Base-by-base conservation (phyloP, 2,113 vertebrate genomes). In the Chlorodrepanis virens region DNA sequence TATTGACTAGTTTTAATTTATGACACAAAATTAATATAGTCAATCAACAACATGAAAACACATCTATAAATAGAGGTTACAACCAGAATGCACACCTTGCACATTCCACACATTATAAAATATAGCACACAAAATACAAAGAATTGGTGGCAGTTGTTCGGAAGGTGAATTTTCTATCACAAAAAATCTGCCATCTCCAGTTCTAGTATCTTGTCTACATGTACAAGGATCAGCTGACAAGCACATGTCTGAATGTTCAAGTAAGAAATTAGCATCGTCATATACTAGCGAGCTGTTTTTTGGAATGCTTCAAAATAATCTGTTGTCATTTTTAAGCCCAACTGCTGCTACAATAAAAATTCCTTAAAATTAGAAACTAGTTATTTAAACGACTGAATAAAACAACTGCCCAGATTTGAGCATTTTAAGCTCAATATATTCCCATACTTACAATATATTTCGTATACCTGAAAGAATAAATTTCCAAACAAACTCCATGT, bases 261-360 rank as follows among this genome's bases (percentile, higher is more conserved):
- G 19, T 59, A 86, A 64, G 83, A 78, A 93, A 94, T 87, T 87
- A 96, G 68, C 29, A 63, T 89, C 3, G 2, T 87, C 65, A 94
- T 93, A 97, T 75, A 92, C 22, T 19, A 94, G 78, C 80, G 93
- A 91, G 91, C 67, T 86, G 84, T 24, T 96, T 97, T 96, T 96
- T 4, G 1, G 90, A 97, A 96, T 87, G 82, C 70, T 87, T 80
- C 52, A 84, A 79, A 89, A 96, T 44, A 89, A 95, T 88, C 61
- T 59, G 75, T 93, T 87, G 60, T 91, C 84, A 95, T 37, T 64
- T 91, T 78, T 74, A 94, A 97, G 75, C 65, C 50, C 37, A 96
- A 87, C 72, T 83, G 67, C 93, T 93, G 70, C 76, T 65, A 87
- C 19, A 44, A 89, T 16, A 50, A 57, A 76, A 76, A 72, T 25